Base-by-base conservation (phyloP, 2,888 invertebrate genomes). In the Ferrisia virgata region DNA sequence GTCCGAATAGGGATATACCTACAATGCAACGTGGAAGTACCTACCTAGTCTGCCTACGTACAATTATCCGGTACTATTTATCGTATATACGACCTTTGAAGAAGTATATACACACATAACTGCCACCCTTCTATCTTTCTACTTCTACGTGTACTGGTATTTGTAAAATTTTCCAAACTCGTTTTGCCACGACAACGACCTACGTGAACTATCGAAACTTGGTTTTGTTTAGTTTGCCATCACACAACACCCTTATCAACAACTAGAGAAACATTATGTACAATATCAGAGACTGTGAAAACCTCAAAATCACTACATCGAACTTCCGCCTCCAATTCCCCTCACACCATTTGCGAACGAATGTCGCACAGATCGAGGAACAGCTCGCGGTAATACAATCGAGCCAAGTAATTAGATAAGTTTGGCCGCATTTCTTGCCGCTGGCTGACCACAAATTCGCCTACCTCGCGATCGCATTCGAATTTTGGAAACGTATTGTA, bases 381-480 rank as follows among this genome's bases (percentile, higher is more conserved):
- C 33, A n/a, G 72, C 33, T 36, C 18, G 72, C 72, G 72, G 72
- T 22, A 76, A 76, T 36, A 18, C 72, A 36, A 76, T 76, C 72
- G 72, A 76, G 36, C 72, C 72, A 18, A 36, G 72, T 76, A 76
- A 76, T 76, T 76, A 76, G 72, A 76, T 76, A 76, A 76, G 72
- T 76, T 76, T 36, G 72, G 72, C n/a, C 72, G 22, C 72, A 18
- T 76, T 76, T 76, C 36, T 76, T 76, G 72, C 72, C 72, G 36
- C 0, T 18, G 33, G 36, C 33, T 36, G 36, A 36, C 72, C 72
- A 28, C 72, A 76, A 36, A 76, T 76, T 76, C 72, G 72, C 36
- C 22, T 76, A n/a, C n/a, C n/a, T 36, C 72, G 36, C 28, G 36
- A 25, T n/a, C n/a, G n/a, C n/a, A n/a, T n/a, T n/a, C n/a, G n/a